phyloP scores from a whole-genome alignment of 1,140 invertebrate genomes.

The Drosophila novamexicana region DNA sequence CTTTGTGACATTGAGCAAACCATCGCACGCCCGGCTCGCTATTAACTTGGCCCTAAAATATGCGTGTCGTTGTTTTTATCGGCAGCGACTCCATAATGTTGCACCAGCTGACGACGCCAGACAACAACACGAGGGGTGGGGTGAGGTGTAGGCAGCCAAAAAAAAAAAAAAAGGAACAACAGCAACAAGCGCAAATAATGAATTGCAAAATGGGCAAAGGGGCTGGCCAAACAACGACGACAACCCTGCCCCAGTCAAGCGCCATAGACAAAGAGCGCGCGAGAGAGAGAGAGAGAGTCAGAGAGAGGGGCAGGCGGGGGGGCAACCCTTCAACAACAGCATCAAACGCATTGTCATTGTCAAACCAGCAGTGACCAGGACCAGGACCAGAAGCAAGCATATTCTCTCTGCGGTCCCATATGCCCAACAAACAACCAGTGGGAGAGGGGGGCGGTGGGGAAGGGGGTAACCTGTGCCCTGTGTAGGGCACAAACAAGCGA shows the following conservation, averaged over 20 bases:
- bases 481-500: background rate
- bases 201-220: conserved; percentile 35
- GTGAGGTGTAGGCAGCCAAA: too few species aligned
- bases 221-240: background rate
- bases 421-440: conserved; percentile 17
- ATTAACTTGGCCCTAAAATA: conserved; percentile 39
- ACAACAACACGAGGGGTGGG: conserved; percentile 4
- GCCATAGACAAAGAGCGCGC: background rate
- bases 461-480: too few species aligned
- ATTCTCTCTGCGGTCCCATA: conserved; percentile 27
- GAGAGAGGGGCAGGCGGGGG: background rate
- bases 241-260: background rate
- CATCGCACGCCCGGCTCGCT: background rate
- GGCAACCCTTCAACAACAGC: conserved; percentile 22
- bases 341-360: conserved; percentile 55
- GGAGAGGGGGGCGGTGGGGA: too few species aligned
- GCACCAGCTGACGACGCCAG: conserved; percentile 47
- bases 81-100: conserved; percentile 42
- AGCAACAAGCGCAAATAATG: conserved; percentile 30
- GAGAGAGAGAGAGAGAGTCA: background rate
- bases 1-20: conserved; percentile 40
- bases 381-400: conserved; percentile 10
- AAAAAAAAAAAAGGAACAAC: background rate
- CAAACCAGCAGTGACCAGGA: conserved; percentile 44
- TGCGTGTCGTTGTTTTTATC: conserved; percentile 25